A percentile compares a stretch with the other conserved stretches of the same genome.
Conservation (phyloP, 2,888 invertebrate genomes). For the Drosophila aldrichi region DNA sequence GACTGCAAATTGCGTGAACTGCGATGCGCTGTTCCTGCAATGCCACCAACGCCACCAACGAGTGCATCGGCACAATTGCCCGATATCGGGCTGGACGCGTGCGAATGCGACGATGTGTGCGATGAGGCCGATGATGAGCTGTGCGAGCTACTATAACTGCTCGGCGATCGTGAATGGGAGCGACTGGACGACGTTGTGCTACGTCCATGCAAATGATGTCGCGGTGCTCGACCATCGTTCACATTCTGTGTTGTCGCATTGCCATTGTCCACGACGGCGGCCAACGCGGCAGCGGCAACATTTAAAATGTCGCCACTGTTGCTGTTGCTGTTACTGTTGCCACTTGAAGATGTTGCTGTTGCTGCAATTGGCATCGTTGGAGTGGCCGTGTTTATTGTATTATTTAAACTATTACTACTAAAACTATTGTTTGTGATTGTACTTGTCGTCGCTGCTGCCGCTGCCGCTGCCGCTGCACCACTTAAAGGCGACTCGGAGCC, state of each 20-base stretch:
- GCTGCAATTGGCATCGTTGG: constrained; percentile 65
- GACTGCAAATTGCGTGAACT: constrained; percentile 86
- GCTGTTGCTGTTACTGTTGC: constrained; percentile 44
- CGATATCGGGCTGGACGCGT: constrained; percentile 85
- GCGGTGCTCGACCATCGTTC: constrained; percentile 65
- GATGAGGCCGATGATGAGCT: constrained; percentile 83
- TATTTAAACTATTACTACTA: constrained; percentile 84
- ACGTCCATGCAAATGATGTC: constrained; percentile 83
- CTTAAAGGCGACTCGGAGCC: constrained; percentile 86
- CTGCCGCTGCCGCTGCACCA: constrained; percentile 48
- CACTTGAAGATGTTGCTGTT: constrained; percentile 19
- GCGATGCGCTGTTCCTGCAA: constrained; percentile 37
- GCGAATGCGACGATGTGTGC: constrained; percentile 84
- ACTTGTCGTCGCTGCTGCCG: constrained; percentile 71
- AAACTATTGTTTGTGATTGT: constrained; percentile 84
- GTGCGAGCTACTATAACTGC: constrained; percentile 85
- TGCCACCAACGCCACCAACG: constrained; percentile 57
- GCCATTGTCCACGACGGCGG: constrained; percentile 59
- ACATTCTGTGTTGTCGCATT: constrained; percentile 64
- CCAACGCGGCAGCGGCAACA: constrained; percentile 73
- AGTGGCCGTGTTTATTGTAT: constrained; percentile 78
- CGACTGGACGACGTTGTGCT: constrained; percentile 87
- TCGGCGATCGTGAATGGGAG: constrained; percentile 86
- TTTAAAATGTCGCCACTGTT: constrained; percentile 81
- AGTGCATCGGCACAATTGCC: constrained; percentile 81